Percentiles rank a stretch among this genome's conserved stretches.
Evolutionary conservation across 2,113 vertebrate genomes (phyloP).

Genomic region (Trichomycterus rosablanca): DNA sequence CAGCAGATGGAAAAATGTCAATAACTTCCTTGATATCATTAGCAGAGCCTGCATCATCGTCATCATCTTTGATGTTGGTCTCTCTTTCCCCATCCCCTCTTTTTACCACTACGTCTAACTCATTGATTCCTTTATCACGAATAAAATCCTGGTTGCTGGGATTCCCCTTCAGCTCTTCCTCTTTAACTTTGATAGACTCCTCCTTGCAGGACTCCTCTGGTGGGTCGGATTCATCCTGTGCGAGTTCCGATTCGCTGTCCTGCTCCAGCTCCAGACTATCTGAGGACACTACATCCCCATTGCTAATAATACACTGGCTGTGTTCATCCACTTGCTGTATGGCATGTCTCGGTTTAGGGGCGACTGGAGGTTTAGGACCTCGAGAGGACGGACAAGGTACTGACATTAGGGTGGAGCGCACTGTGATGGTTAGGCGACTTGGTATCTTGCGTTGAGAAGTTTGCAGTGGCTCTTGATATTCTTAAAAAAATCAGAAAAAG

Average conservation of each 20-base stretch:
- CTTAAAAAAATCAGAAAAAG: conserved; percentile 64
- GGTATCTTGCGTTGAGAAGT: conserved; percentile 79
- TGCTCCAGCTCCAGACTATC: conserved; percentile 58
- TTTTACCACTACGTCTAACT: conserved; percentile 20
- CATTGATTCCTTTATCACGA: conserved; percentile 6
- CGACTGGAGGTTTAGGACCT: conserved; percentile 84
- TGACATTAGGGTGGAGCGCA: conserved; percentile 77
- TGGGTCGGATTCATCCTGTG: conserved; percentile 50
- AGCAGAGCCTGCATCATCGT: conserved; percentile 56
- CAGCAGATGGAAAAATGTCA: conserved; percentile 46
- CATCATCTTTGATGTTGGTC: conserved; percentile 49
- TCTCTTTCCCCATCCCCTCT: conserved; percentile 27
- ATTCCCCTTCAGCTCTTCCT: conserved; percentile 44
- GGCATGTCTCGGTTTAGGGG: conserved; percentile 81
- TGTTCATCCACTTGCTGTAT: conserved; percentile 59
- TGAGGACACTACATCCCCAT: conserved; percentile 70
- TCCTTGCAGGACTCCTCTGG: conserved; percentile 42
- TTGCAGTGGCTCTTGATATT: conserved; percentile 79
- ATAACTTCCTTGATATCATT: conserved; percentile 53
- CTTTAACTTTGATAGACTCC: conserved; percentile 46
- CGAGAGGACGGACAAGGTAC: conserved; percentile 67
- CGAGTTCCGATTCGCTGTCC: conserved; percentile 57
- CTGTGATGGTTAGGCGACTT: conserved; percentile 73
- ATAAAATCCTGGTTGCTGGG: conserved; percentile 30
- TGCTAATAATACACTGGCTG: conserved; percentile 67